Percentiles rank a stretch among this genome's conserved stretches.
Evolutionary conservation across 2,888 invertebrate genomes (phyloP).

Genomic region (Agrotis puta): DNA sequence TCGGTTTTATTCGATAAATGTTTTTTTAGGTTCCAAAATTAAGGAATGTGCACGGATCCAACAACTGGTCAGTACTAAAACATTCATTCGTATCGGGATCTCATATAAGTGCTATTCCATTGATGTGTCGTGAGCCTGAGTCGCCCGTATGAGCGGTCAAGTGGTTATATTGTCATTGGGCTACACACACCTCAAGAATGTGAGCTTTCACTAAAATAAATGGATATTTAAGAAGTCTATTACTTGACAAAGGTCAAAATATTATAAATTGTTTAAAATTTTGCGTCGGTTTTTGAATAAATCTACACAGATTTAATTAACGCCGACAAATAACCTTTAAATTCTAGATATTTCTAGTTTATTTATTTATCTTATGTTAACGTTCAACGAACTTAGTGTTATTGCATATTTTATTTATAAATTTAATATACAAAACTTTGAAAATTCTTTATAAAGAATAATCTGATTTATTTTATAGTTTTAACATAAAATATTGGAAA

Average conservation of each 20-base stretch:
- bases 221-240: not conserved
- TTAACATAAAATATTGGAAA: not conserved
- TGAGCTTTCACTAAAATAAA: no score
- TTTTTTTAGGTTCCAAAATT: no score
- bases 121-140: no score
- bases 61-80: no score
- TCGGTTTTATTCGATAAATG: no score
- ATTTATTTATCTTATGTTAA: constrained; percentile 5
- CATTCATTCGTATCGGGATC: no score
- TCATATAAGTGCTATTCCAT: no score
- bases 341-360: constrained; percentile 31
- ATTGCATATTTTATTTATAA: constrained; percentile 16
- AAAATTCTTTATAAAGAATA: constrained; percentile 1
- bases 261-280: not conserved
- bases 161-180: no score
- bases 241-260: constrained; percentile 1
- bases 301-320: constrained; percentile 7
- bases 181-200: no score
- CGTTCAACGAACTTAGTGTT: constrained; percentile 50
- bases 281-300: not conserved
- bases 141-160: no score
- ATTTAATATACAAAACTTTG: not conserved
- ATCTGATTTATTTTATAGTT: constrained; percentile 13
- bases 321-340: constrained; percentile 14
- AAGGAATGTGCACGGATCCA: no score